These are phyloP conservation scores for Coptodon rendalli DNA, from an alignment of 2,113 vertebrate species.

Conservation along the genomic window DNA sequence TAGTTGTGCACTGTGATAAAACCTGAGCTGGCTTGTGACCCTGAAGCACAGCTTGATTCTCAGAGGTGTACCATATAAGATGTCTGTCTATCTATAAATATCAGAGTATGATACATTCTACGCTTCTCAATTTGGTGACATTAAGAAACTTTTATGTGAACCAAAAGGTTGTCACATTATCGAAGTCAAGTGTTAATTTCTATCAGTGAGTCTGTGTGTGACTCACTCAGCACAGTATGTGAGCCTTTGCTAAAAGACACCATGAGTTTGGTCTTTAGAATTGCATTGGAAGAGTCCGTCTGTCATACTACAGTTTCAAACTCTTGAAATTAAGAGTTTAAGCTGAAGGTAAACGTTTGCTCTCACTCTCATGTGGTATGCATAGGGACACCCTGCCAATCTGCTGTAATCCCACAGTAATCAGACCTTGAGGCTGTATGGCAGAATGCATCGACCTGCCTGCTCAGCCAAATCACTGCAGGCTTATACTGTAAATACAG, in stretches of 20 bases:
- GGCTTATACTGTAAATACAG: not conserved
- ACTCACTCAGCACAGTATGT: not conserved
- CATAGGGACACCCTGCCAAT: not conserved
- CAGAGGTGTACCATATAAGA: not conserved
- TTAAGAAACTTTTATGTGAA: not conserved
- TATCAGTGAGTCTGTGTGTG: not conserved
- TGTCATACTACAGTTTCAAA: not conserved
- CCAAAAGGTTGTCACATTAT: not conserved
- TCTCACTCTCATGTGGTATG: not conserved
- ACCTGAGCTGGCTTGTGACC: slow-evolving; percentile 1
- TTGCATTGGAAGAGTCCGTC: not conserved
- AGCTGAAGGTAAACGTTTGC: not conserved
- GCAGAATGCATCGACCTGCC: not conserved
- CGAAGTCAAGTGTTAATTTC: not conserved
- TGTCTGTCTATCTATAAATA: not conserved
- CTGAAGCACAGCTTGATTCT: not conserved
- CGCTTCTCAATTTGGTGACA: not conserved
- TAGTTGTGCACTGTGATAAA: not conserved
- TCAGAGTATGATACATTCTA: not conserved
- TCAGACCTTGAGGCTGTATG: not conserved
- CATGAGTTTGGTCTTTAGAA: not conserved
- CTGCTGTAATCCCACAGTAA: not conserved
- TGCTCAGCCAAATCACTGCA: not conserved
- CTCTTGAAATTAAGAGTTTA: not conserved
- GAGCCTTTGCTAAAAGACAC: not conserved